Evolutionary conservation across 2,113 vertebrate genomes (phyloP), one percentile per base, ranked within the genome.

Genomic region (Camarhynchus parvulus): DNA sequence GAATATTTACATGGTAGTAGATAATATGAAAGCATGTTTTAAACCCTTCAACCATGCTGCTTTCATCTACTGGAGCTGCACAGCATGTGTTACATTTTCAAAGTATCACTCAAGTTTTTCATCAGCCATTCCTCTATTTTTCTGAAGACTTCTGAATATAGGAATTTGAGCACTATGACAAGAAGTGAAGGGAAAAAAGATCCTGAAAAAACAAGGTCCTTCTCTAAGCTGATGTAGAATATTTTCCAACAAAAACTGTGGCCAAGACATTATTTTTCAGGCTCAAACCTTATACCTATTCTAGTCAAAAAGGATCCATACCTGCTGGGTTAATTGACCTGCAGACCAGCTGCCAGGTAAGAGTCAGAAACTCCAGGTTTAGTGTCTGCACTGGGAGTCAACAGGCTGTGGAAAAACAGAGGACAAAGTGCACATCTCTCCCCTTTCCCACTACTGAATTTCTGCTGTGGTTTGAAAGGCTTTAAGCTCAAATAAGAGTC

Each of bases 41-140:
- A 94, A 94, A 94, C 44, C 62, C 58, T 89, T 87, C 73, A 90
- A 78, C 56, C 47, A 68, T 33, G 49, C 19, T 56, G 47, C 73
- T 92, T 95, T 94, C 76, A 89, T 93, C 76, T 82, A 23, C 52
- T 82, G 81, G 59, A 91, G 84, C 66, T 19, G 41, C 95, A 91
- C 58, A 92, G 89, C 49, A 72, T 46, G 53, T 56, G 62, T 24
- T 83, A 30, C 33, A 58, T 76, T 94, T 93, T 92, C 76, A 74
- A 96, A 94, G 53, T 58, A 93, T 62, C 58, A 73, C 62, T 90
- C 42, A 58, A 73, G 46, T 47, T 89, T 90, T 83, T 86, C 78
- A 90, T 90, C 89, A 93, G 47, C 39, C 62, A 78, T 67, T 92
- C 52, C 66, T 87, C 81, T 69, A 19, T 63, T 53, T 83, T 75